phyloP scores from a whole-genome alignment of 2,888 invertebrate genomes.

The Sminthurinus aureus region DNA sequence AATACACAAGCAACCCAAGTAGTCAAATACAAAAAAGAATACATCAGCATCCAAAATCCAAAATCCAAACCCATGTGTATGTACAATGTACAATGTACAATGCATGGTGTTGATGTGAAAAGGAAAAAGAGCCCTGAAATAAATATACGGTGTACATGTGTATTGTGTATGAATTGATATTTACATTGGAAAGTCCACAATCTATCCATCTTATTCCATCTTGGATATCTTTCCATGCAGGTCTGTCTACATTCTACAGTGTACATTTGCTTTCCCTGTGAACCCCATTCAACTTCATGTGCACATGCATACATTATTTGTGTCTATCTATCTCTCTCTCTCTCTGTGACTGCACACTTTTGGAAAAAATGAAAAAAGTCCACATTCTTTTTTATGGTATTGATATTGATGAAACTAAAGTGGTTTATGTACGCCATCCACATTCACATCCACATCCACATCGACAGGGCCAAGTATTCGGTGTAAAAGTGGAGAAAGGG shows the following conservation, averaged over 20 bases:
- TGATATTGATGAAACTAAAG: constrained; percentile 33
- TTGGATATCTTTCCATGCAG: too few relatives aligned
- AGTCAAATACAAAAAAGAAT: too few relatives aligned
- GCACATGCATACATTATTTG: too few relatives aligned
- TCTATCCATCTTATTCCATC: neutral
- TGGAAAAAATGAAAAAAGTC: neutral
- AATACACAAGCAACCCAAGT: too few relatives aligned
- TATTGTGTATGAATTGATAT: too few relatives aligned
- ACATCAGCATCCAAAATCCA: neutral
- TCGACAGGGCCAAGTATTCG: too few relatives aligned
- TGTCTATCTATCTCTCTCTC: neutral
- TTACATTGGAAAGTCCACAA: constrained; percentile 27
- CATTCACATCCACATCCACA: too few relatives aligned
- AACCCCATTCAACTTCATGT: neutral
- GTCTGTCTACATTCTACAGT: too few relatives aligned
- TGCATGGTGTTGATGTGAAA: constrained; percentile 32
- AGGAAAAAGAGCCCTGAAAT: neutral
- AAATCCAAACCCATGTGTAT: neutral
- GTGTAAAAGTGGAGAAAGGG: neutral
- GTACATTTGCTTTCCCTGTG: too few relatives aligned
- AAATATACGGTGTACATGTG: too few relatives aligned
- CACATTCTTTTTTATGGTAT: constrained; percentile 27
- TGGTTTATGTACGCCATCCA: constrained; percentile 6
- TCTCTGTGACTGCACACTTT: too few relatives aligned
- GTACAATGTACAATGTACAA: neutral